Conservation (phyloP, 2,113 vertebrate genomes). For the Erpornis zantholeuca region DNA sequence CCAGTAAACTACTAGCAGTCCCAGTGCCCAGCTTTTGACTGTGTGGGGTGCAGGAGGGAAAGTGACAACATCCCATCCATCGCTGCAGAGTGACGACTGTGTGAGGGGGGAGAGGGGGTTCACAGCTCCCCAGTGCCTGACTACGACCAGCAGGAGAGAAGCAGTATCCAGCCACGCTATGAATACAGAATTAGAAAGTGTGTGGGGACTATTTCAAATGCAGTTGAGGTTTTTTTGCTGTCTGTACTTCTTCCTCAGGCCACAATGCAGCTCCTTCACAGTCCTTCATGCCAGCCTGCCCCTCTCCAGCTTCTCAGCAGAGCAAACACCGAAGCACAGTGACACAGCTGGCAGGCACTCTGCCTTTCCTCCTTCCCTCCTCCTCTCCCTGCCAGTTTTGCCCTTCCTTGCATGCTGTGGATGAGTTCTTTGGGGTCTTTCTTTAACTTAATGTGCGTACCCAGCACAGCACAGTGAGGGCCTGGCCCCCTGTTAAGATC, state of each 20-base stretch:
- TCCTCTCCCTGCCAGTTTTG: background rate
- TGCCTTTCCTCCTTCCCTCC: background rate
- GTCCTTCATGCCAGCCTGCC: background rate
- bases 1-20: background rate
- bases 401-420: background rate
- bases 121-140: background rate
- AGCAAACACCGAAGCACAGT: background rate
- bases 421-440: slow-evolving; percentile 16
- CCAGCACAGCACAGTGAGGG: background rate
- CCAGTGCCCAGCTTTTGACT: background rate
- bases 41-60: background rate
- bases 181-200: slow-evolving; percentile 22
- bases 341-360: background rate
- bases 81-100: background rate
- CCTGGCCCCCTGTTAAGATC: background rate
- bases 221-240: background rate
- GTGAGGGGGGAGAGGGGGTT: background rate
- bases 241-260: background rate
- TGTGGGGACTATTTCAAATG: background rate
- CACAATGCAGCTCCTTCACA: background rate
- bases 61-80: background rate
- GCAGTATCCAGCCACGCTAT: background rate
- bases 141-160: background rate
- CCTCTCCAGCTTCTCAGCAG: background rate
- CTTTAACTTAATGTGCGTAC: background rate